Evolutionary conservation across 2,797 vertebrate genomes (phyloP), one percentile per base, ranked within the genome.

Genomic region (Enteromius anoplus): DNA sequence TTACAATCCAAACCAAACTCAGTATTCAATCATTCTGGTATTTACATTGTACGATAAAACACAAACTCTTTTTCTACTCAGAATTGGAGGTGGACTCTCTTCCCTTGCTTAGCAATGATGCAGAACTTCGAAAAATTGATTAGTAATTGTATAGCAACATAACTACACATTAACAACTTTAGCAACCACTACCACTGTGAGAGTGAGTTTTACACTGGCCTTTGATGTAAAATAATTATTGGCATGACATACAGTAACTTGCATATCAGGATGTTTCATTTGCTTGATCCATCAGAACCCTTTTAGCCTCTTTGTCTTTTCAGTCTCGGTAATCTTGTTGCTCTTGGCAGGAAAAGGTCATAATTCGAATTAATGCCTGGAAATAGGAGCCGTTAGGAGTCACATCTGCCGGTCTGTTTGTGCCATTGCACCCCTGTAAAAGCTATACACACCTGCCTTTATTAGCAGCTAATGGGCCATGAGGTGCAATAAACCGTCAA

Each of bases 391-490:
- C 7, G 71, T 89, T 82, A 77, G 71, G 78, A n/a, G 9, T 64
- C 77, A 40, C 78, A 86, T 86, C 78, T 78, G 87, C 68, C 69
- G n/a, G 78, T 55, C 42, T 76, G 78, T 40, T 65, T 42, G 47
- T 58, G 37, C 72, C 73, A 76, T 34, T 83, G 75, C 71, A 69
- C 2, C 47, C 85, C 81, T 83, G 75, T 82, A 80, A 85, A 51
- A 60, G 81, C 66, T 92, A 89, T 80, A 49, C 71, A 80, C 83
- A 80, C 83, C 78, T 85, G 83, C 49, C 51, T 58, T 81, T 69
- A 90, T 90, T 88, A 68, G 79, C 84, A 84, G 17, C 86, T 78
- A 82, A 85, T 10, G n/a, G 0, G 66, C 78, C 87, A 70, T 85
- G 88, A 88, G 85, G 83, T 86, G 70, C 75, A 86, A 75, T 89